These are phyloP conservation scores for Struthio camelus DNA, from an alignment of 2,113 vertebrate genomes.

Conservation along the genomic window DNA sequence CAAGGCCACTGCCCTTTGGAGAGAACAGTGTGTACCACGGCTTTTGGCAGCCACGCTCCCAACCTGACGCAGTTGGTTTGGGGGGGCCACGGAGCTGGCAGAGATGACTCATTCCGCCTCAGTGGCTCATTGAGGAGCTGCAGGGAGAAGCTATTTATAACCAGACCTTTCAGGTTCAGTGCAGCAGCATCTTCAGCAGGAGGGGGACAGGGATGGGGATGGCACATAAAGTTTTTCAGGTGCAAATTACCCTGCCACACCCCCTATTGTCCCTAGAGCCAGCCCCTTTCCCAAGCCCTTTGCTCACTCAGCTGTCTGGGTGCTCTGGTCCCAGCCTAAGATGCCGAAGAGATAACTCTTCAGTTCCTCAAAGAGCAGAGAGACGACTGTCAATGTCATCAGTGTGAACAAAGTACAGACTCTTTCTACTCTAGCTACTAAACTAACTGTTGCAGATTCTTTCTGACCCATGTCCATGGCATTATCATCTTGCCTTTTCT, in stretches of 20 bases:
- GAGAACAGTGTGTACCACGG: slow-evolving; percentile 43
- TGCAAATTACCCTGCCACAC: neutral
- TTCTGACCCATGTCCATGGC: neutral
- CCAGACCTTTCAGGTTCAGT: slow-evolving; percentile 70
- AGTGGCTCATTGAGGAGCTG: slow-evolving; percentile 67
- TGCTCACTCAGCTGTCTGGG: neutral
- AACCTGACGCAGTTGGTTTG: slow-evolving; percentile 40
- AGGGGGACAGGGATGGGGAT: neutral
- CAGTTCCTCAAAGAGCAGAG: neutral
- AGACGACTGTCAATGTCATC: neutral
- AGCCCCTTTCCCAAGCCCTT: neutral
- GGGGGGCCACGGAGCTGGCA: slow-evolving; percentile 37
- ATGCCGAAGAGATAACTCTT: neutral
- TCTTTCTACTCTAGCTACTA: neutral
- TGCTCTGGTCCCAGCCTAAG: neutral
- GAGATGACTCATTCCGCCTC: slow-evolving; percentile 70
- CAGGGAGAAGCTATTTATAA: slow-evolving; percentile 71
- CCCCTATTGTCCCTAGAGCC: neutral
- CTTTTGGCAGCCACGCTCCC: slow-evolving; percentile 42
- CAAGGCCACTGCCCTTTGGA: slow-evolving; percentile 57
- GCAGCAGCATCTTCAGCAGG: slow-evolving; percentile 55
- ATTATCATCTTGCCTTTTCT: neutral
- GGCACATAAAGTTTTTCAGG: neutral
- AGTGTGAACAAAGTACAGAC: neutral
- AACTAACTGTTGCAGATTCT: neutral